Conservation (phyloP, 1,140 invertebrate species). For the Gryon sp. region DNA sequence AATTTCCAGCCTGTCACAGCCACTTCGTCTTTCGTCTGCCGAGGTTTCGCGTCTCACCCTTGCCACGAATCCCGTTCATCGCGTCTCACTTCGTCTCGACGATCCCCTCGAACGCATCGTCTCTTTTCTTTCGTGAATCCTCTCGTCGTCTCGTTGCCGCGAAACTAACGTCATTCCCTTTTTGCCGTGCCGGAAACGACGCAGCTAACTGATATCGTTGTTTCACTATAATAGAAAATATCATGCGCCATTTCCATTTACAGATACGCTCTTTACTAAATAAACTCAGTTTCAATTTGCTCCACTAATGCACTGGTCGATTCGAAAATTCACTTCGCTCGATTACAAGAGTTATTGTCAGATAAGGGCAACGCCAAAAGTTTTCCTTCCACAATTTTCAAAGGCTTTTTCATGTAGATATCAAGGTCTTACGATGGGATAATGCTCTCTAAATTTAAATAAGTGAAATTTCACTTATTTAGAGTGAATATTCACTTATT, state of each 20-base stretch:
- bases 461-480: background rate
- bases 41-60: slow-evolving; percentile 44
- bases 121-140: slow-evolving; percentile 6
- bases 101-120: too few species aligned
- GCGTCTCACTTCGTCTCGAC: slow-evolving; percentile 2
- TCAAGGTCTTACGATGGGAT: too few species aligned
- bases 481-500: too few species aligned
- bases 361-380: slow-evolving; percentile 5
- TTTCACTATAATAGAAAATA: slow-evolving; percentile 60
- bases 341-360: slow-evolving; percentile 6
- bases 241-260: slow-evolving; percentile 53
- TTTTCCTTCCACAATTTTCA: too few species aligned
- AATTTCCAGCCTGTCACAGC: slow-evolving; percentile 74
- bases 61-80: slow-evolving; percentile 11
- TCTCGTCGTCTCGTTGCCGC: slow-evolving; percentile 4
- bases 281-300: slow-evolving; percentile 51
- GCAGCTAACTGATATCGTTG: slow-evolving; percentile 58
- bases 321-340: slow-evolving; percentile 26
- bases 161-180: slow-evolving; percentile 39
- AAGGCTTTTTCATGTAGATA: too few species aligned
- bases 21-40: slow-evolving; percentile 61
- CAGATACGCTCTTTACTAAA: slow-evolving; percentile 35
- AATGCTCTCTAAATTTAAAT: too few species aligned
- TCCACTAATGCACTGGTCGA: slow-evolving; percentile 39
- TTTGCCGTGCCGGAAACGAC: slow-evolving; percentile 42